These are phyloP conservation scores for Elysia chlorotica DNA, from an alignment of 1,140 invertebrate species.

Conservation along the genomic window DNA sequence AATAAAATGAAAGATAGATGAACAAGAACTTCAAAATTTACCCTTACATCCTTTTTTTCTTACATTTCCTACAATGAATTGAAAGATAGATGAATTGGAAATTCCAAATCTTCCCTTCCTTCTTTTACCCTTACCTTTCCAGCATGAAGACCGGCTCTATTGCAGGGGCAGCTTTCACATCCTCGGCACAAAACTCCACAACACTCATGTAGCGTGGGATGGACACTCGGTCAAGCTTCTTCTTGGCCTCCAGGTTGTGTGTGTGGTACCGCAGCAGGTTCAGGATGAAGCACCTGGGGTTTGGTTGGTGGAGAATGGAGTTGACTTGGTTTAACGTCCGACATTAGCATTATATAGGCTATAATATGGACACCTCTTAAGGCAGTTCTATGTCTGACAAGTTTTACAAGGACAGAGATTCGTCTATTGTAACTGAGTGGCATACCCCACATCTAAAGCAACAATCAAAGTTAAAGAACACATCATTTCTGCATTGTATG, in stretches of 20 bases:
- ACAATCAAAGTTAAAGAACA: background rate
- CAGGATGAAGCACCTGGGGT: constrained; percentile 8
- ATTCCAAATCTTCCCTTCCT: too few relatives aligned
- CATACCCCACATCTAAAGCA: background rate
- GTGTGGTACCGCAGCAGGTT: constrained; percentile 11
- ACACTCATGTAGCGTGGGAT: constrained; percentile 7
- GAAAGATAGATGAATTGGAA: too few relatives aligned
- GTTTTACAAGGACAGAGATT: background rate
- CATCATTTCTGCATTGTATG: background rate
- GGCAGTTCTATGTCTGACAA: background rate
- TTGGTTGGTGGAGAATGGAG: background rate
- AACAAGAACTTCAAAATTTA: too few relatives aligned
- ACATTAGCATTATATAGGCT: too few relatives aligned
- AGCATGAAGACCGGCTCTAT: constrained; percentile 1
- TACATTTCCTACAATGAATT: too few relatives aligned
- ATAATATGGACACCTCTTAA: too few relatives aligned
- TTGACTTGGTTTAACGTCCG: background rate
- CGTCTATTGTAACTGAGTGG: background rate
- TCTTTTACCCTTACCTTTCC: constrained; percentile 3
- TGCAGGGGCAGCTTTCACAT: background rate
- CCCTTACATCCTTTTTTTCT: too few relatives aligned
- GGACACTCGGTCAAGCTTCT: background rate
- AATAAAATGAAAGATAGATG: too few relatives aligned
- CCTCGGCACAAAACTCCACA: background rate
- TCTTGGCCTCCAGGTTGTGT: background rate